phyloP scores from a whole-genome alignment of 2,113 vertebrate genomes.

The Dasyprocta punctata region DNA sequence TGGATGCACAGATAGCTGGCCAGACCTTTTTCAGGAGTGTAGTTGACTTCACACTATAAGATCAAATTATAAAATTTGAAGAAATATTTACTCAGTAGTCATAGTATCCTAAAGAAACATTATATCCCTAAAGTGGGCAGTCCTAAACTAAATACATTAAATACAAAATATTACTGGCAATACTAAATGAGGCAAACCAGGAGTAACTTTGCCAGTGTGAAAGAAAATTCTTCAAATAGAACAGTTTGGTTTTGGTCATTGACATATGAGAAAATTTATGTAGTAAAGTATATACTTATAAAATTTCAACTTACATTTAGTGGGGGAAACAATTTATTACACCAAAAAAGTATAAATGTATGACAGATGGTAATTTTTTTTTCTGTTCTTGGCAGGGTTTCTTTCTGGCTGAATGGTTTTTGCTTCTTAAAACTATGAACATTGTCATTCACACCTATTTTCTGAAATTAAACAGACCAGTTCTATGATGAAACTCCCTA shows the following conservation, averaged over 20 bases:
- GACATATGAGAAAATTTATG: slow-evolving; percentile 81
- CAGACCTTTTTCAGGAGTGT: neutral
- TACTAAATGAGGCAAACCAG: slow-evolving; percentile 30
- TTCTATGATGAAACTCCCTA: slow-evolving; percentile 65
- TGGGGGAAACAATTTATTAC: slow-evolving; percentile 83
- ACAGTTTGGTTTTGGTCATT: slow-evolving; percentile 71
- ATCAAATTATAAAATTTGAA: slow-evolving; percentile 5
- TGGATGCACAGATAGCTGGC: neutral
- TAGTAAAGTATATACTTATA: slow-evolving; percentile 80
- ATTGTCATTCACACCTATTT: slow-evolving; percentile 78
- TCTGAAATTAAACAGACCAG: slow-evolving; percentile 76
- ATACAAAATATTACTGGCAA: slow-evolving; percentile 50
- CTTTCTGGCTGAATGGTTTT: slow-evolving; percentile 53
- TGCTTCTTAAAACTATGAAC: slow-evolving; percentile 67
- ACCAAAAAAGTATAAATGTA: slow-evolving; percentile 73
- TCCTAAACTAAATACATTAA: slow-evolving; percentile 47
- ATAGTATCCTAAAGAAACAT: neutral
- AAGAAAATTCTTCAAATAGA: slow-evolving; percentile 71
- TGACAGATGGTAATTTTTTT: slow-evolving; percentile 75
- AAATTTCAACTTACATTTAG: slow-evolving; percentile 81
- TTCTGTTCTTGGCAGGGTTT: slow-evolving; percentile 61
- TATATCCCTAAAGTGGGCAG: neutral
- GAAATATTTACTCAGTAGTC: neutral
- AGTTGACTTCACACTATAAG: neutral
- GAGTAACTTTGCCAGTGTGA: slow-evolving; percentile 14